Conservation (phyloP, 1,140 invertebrate species). For the Uloborus diversus region DNA sequence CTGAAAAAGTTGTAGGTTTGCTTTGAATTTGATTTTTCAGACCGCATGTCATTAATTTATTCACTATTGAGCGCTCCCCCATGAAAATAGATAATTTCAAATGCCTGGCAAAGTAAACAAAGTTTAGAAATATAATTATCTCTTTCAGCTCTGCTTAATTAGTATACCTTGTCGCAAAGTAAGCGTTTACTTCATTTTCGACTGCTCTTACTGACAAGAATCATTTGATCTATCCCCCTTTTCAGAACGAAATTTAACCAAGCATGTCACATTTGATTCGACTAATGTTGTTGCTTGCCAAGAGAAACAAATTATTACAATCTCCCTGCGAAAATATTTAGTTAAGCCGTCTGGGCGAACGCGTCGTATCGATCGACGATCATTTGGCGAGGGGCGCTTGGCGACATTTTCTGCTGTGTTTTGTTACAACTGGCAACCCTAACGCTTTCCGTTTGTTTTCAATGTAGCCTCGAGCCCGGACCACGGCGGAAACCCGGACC, state of each 20-base stretch:
- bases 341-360: not conserved
- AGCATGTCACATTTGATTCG: slow-evolving; percentile 43
- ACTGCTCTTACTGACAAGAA: not conserved
- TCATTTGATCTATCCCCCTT: slow-evolving; percentile 10
- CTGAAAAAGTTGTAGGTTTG: too few relatives aligned
- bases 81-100: too few relatives aligned
- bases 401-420: slow-evolving; percentile 8
- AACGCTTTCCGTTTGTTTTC: slow-evolving; percentile 44
- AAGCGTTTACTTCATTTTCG: slow-evolving; percentile 32
- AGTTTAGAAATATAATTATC: not conserved
- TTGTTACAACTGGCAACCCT: slow-evolving; percentile 5
- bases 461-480: slow-evolving; percentile 54
- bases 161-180: not conserved
- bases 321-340: slow-evolving; percentile 42
- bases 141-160: not conserved
- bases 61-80: too few relatives aligned
- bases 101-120: not conserved
- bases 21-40: too few relatives aligned
- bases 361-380: slow-evolving; percentile 21
- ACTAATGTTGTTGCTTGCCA: slow-evolving; percentile 37
- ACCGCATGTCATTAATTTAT: too few relatives aligned
- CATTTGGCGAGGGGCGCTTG: slow-evolving; percentile 27
- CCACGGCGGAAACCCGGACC: slow-evolving; percentile 51
- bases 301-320: slow-evolving; percentile 32
- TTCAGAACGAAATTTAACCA: slow-evolving; percentile 41